These are phyloP conservation scores for Sebastes taczanowskii DNA, from an alignment of 2,797 vertebrate genomes.

Conservation along the genomic window DNA sequence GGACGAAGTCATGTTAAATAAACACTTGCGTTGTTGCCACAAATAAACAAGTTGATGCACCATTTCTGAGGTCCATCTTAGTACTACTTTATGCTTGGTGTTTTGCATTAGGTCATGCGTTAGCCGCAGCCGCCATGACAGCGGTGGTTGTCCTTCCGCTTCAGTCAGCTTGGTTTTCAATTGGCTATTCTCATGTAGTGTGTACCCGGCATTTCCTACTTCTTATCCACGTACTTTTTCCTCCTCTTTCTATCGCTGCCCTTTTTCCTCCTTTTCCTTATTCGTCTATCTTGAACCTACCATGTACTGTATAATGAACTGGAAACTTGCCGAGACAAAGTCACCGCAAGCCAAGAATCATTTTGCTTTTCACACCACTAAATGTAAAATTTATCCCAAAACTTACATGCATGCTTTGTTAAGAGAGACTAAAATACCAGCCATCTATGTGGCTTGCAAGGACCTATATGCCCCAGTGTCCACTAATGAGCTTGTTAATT, in stretches of 20 bases:
- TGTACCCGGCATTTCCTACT: neutral
- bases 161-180: no score
- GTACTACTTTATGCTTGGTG: no score
- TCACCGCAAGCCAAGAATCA: neutral
- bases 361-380: neutral
- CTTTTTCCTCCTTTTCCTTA: neutral
- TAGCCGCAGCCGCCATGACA: no score
- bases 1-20: no score
- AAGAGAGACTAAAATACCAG: neutral
- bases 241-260: neutral
- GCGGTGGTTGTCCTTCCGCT: no score
- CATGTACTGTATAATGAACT: neutral
- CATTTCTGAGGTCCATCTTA: no score
- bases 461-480: neutral
- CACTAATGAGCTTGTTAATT: slow-evolving; percentile 17
- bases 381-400: slow-evolving; percentile 6
- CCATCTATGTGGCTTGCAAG: neutral
- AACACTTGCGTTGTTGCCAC: no score
- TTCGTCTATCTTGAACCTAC: neutral
- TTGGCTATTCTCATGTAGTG: no score
- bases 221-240: neutral
- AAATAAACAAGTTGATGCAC: no score
- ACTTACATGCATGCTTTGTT: neutral
- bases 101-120: no score
- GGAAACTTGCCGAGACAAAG: neutral